Evolutionary conservation across 2,113 vertebrate genomes (phyloP).

Genomic region (Meleagris gallopavo): DNA sequence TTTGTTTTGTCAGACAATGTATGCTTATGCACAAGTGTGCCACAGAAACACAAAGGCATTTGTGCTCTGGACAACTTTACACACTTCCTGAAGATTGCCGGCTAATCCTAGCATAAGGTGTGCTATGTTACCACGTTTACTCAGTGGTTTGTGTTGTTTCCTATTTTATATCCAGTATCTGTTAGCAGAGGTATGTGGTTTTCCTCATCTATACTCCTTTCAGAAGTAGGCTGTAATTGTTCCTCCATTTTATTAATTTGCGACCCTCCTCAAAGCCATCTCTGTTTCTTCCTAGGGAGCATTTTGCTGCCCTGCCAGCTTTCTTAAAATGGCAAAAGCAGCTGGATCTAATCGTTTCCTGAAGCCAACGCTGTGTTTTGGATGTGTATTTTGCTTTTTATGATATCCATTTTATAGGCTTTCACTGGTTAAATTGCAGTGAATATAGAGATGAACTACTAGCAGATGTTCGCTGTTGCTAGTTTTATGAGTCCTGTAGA

Average conservation of each 20-base stretch:
- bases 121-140: neutral
- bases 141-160: neutral
- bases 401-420: neutral
- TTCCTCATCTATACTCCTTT: neutral
- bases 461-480: neutral
- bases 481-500: constrained; percentile 22
- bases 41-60: neutral
- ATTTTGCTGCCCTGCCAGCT: neutral
- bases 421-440: constrained; percentile 5
- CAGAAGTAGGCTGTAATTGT: neutral
- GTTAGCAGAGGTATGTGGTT: neutral
- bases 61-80: neutral
- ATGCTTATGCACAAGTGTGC: fast-evolving
- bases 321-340: constrained; percentile 7
- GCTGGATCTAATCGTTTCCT: neutral
- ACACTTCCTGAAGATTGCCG: neutral
- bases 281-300: neutral
- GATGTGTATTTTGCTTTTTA: neutral
- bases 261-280: neutral
- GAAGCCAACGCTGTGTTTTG: neutral
- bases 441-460: neutral
- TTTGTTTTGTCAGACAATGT: neutral
- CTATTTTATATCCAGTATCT: neutral
- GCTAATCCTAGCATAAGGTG: neutral
- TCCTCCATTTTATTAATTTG: neutral